Evolutionary conservation across 2,113 vertebrate genomes (phyloP), one percentile per base, ranked within the genome.

Genomic region (Setophaga kirtlandii): DNA sequence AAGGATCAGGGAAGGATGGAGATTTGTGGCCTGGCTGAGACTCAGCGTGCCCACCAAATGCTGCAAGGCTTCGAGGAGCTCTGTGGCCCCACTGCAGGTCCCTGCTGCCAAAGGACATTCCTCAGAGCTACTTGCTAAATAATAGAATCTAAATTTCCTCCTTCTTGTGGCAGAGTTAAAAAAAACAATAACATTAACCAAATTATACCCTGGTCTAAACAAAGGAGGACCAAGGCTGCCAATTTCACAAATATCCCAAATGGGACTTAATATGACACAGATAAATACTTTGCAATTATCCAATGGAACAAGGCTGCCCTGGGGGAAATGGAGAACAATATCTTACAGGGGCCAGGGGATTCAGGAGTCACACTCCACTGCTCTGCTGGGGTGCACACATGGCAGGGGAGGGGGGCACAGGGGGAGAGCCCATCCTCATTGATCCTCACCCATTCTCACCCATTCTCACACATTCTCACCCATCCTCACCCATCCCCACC

Each of bases 231-330:
- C 64, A 33, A 35, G 42, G 30, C 67, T 95, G 97, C 96, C 96
- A 97, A 87, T 89, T 96, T 94, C 86, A 73, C 78, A 96, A 86
- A 95, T 92, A 95, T 90, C 92, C 68, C 88, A 88, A 96, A 95
- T 92, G 74, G 25, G 37, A 69, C 84, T 85, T 97, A 95, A 96
- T 97, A 84, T 82, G 94, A 96, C 91, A 96, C 93, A 96, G 93
- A 97, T 81, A 96, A 97, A 97, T 95, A 83, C 71, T 92, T 96
- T 88, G 77, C 90, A 96, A 88, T 97, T 97, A 90, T 80, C 83
- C 80, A 84, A 7, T 91, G 96, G 95, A 97, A 95, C 93, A 95
- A 79, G 74, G 75, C 80, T 86, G 62, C 89, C 96, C 93, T 91
- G 88, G 78, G 87, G 94, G 27, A 96, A 62, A 82, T 25, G 69